Evolutionary conservation across 2,113 vertebrate species (phyloP).

Genomic region (Hirundichthys speculiger): DNA sequence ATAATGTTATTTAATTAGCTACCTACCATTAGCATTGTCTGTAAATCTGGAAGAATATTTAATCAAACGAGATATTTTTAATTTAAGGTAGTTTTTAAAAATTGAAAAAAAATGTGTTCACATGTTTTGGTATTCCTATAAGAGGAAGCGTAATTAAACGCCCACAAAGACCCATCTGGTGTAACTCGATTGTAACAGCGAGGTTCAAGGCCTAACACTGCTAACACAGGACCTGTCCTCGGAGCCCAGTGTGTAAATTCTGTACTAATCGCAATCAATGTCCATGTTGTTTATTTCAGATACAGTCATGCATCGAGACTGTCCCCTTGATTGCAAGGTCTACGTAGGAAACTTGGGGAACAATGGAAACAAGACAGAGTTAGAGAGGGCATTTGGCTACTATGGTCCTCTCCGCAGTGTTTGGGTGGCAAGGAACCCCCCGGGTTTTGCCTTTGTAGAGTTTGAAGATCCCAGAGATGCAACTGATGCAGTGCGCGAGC

Average conservation of each 20-base stretch:
- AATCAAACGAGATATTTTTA: conserved; percentile 5
- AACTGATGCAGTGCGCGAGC: conserved; percentile 96
- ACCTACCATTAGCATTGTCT: conserved; percentile 16
- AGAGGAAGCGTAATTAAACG: too few species aligned
- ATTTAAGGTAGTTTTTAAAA: too few species aligned
- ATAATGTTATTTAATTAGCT: too few species aligned
- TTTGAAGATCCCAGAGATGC: conserved; percentile 98
- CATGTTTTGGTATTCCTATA: too few species aligned
- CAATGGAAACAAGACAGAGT: conserved; percentile 98
- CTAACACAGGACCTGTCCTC: too few species aligned
- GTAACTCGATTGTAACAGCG: too few species aligned
- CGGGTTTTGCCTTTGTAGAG: conserved; percentile 97
- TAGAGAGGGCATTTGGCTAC: conserved; percentile 95
- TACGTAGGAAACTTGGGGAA: conserved; percentile 98
- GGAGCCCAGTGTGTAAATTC: too few species aligned
- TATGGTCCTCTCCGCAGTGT: conserved; percentile 97
- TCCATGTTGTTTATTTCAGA: conserved; percentile 41
- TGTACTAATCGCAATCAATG: too few species aligned
- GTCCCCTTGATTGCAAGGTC: conserved; percentile 98
- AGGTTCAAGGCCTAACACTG: too few species aligned
- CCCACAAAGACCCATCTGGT: too few species aligned
- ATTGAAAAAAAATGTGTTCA: too few species aligned
- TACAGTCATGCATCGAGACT: conserved; percentile 95
- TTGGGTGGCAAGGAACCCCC: conserved; percentile 97
- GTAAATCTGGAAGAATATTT: neutral